Conservation (phyloP, 2,113 vertebrate genomes). For the Mungos mungo region DNA sequence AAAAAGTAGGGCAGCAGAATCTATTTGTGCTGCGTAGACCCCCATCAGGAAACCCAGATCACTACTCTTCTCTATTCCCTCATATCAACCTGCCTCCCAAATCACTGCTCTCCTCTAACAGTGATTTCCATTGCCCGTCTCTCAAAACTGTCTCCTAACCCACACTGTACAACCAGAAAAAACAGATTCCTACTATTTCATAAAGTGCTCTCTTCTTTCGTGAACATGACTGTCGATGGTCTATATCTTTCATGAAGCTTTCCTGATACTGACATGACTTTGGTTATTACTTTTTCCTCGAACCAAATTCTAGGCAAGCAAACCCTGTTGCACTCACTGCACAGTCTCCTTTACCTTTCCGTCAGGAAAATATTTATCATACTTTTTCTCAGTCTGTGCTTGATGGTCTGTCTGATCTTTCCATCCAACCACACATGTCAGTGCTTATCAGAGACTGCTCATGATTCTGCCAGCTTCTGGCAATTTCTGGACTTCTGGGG, state of each 20-base stretch:
- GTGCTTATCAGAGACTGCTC: neutral
- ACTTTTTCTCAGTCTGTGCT: neutral
- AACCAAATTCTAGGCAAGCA: neutral
- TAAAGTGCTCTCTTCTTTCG: neutral
- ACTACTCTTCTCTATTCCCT: neutral
- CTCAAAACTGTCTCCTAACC: neutral
- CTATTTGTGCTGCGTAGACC: neutral
- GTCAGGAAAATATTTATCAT: neutral
- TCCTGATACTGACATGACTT: neutral
- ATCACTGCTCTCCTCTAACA: neutral
- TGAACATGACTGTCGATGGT: neutral
- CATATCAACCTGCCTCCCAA: neutral
- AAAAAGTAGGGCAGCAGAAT: neutral
- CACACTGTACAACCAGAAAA: no score
- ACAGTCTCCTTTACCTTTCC: neutral
- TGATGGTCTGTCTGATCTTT: neutral
- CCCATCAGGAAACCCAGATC: neutral
- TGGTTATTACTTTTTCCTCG: neutral
- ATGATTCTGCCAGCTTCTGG: neutral
- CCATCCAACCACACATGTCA: neutral
- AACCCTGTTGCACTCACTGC: neutral
- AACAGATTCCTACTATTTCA: neutral
- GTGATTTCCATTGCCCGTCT: neutral
- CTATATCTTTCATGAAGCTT: neutral
- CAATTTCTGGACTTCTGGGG: neutral